These are phyloP conservation scores for Acholoe squamosa DNA, from an alignment of 2,888 invertebrate genomes.

Conservation along the genomic window DNA sequence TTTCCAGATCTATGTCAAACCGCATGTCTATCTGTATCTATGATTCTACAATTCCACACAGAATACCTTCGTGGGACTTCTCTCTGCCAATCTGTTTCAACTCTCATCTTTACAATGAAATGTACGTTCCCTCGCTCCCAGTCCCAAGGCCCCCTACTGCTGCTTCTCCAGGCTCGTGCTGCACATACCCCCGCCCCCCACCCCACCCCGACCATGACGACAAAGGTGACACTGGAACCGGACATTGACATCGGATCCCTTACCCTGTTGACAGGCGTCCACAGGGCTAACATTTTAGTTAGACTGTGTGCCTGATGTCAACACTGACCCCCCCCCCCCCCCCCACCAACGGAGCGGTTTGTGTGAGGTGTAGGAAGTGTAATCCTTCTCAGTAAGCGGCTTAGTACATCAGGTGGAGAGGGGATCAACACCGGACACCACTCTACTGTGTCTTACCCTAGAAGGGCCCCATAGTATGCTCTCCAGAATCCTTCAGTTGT, in stretches of 20 bases:
- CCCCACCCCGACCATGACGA: neutral
- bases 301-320: neutral
- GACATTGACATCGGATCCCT: too few species aligned
- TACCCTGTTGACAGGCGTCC: neutral
- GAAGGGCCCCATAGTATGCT: neutral
- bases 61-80: too few species aligned
- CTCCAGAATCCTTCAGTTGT: neutral
- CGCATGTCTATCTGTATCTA: too few species aligned
- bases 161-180: neutral
- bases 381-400: neutral
- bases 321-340: neutral
- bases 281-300: neutral
- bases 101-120: neutral
- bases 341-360: neutral
- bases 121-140: too few species aligned
- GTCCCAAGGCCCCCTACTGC: neutral
- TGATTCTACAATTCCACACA: too few species aligned
- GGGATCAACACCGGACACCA: neutral
- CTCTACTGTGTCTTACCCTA: neutral
- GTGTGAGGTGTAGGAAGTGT: neutral
- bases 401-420: constrained; percentile 13
- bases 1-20: too few species aligned
- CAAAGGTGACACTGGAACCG: neutral
- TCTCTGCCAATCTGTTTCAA: neutral
- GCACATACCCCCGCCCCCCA: neutral